Evolutionary conservation across 2,888 invertebrate species (phyloP).

Genomic region (Hypsopygia costalis): DNA sequence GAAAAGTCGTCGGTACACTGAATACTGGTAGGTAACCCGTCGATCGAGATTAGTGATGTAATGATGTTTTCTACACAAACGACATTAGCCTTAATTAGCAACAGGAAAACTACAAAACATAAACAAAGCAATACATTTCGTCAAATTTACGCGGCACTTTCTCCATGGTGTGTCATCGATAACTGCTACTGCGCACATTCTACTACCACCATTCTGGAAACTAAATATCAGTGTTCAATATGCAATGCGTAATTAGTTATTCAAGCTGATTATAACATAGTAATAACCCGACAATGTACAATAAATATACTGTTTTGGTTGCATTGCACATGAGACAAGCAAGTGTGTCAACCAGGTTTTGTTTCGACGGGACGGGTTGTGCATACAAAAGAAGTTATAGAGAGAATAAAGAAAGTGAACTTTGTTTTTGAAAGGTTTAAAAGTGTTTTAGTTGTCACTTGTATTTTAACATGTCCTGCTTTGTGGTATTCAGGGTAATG

Average conservation of each 20-base stretch:
- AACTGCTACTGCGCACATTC: constrained; percentile 16
- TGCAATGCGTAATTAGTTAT: constrained; percentile 20
- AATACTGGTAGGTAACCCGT: too few species aligned
- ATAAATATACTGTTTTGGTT: constrained; percentile 7
- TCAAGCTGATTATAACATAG: background rate
- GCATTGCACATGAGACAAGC: constrained; percentile 8
- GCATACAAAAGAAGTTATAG: constrained; percentile 52
- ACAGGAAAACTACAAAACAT: background rate
- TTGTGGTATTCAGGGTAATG: background rate
- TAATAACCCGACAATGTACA: constrained; percentile 27
- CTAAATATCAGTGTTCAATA: constrained; percentile 11
- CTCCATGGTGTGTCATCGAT: constrained; percentile 37
- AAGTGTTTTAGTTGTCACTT: constrained; percentile 21
- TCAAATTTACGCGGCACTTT: constrained; percentile 38
- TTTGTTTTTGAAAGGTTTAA: constrained; percentile 31
- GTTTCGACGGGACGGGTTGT: constrained; percentile 34
- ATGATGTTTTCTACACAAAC: too few species aligned
- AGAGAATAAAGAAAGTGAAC: constrained; percentile 56
- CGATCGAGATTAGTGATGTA: too few species aligned
- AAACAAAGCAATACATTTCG: background rate
- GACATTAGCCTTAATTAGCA: too few species aligned
- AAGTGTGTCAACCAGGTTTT: constrained; percentile 44
- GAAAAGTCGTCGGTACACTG: too few species aligned
- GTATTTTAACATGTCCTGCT: background rate
- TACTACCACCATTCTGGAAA: constrained; percentile 6